A percentile compares a stretch with the other conserved stretches of the same genome.
Conservation (phyloP, 2,888 invertebrate genomes). For the Leptopilina myrica region DNA sequence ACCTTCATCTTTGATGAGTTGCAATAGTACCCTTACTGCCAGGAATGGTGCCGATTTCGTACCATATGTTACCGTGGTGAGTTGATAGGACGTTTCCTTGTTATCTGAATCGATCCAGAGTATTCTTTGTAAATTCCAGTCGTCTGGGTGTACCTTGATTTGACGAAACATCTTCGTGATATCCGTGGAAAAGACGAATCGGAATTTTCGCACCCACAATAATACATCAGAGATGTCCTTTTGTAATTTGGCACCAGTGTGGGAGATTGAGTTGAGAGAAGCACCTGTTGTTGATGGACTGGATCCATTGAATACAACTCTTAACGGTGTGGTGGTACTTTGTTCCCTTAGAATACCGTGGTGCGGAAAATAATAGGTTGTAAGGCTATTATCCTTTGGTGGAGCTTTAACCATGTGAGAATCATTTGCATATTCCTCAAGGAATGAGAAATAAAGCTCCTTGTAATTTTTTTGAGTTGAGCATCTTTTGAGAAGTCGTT, state of each 20-base stretch:
- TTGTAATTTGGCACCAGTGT: no score
- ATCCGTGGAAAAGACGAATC: not conserved
- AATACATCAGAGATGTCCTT: not conserved
- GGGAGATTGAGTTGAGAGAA: no score
- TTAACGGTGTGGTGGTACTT: constrained; percentile 64
- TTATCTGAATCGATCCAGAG: not conserved
- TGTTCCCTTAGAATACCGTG: constrained; percentile 52
- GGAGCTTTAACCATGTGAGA: no score
- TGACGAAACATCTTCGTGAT: constrained; percentile 11
- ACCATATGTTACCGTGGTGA: not conserved
- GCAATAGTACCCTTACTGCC: not conserved
- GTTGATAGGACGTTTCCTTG: not conserved
- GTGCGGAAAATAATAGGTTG: no score
- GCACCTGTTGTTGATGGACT: constrained; percentile 41
- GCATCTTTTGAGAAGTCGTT: no score
- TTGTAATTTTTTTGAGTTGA: no score
- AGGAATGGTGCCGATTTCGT: not conserved
- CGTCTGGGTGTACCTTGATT: not conserved
- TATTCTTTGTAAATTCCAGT: not conserved
- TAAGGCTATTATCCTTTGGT: constrained; percentile 7
- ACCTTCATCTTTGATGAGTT: not conserved
- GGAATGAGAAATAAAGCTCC: no score
- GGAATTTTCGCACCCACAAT: not conserved
- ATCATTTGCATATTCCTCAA: no score
- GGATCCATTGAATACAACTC: constrained; percentile 65